These are phyloP conservation scores for Vireo altiloquus DNA, from an alignment of 2,113 vertebrate species.

Conservation along the genomic window DNA sequence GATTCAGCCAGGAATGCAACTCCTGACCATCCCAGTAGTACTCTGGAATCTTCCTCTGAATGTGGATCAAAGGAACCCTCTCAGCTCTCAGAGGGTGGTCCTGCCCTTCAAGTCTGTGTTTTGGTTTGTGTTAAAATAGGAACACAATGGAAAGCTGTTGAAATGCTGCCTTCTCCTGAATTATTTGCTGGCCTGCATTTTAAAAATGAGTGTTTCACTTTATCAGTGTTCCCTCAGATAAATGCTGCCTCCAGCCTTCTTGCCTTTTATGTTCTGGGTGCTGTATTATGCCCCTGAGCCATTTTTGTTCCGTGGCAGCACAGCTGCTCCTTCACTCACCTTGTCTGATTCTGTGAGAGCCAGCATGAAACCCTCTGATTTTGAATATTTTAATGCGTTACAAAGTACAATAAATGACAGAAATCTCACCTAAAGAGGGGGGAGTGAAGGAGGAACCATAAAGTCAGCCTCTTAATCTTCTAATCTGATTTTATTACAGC, in stretches of 20 bases:
- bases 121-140: not conserved
- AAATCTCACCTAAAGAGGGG: conserved; percentile 15
- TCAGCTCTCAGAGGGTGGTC: not conserved
- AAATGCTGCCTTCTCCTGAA: not conserved
- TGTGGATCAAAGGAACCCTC: not conserved
- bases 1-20: not conserved
- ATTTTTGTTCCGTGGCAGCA: not conserved
- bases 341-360: not conserved
- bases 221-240: not conserved
- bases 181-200: not conserved
- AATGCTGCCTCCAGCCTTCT: not conserved
- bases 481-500: conserved; percentile 64
- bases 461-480: conserved; percentile 63
- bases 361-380: not conserved
- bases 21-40: not conserved
- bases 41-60: no score
- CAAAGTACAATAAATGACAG: not conserved
- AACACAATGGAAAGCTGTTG: not conserved
- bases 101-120: not conserved
- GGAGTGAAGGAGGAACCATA: conserved; percentile 15
- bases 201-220: not conserved
- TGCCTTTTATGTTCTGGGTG: not conserved
- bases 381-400: conserved; percentile 27
- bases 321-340: not conserved
- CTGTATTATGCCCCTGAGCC: not conserved